Conservation (phyloP, 2,888 invertebrate species). For the Cheilosia vernalis region DNA sequence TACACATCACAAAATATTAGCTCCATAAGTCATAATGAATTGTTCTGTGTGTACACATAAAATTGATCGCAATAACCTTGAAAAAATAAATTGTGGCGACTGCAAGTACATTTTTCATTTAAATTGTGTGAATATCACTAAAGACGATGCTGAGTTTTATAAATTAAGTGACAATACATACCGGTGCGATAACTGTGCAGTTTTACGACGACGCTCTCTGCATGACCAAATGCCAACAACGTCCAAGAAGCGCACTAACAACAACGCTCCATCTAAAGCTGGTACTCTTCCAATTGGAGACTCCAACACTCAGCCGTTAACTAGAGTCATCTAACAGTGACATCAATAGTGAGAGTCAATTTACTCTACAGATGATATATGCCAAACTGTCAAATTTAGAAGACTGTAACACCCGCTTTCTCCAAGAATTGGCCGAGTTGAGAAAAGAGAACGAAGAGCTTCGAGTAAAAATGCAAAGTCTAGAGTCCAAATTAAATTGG, state of each 20-base stretch:
- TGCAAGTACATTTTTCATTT: slow-evolving; percentile 22
- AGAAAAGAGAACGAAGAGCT: slow-evolving; percentile 25
- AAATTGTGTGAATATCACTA: background rate
- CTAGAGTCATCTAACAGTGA: too few species aligned
- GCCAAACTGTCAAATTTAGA: slow-evolving; percentile 5
- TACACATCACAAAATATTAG: slow-evolving; percentile 12
- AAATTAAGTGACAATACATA: too few species aligned
- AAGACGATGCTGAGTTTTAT: too few species aligned
- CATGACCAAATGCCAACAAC: background rate
- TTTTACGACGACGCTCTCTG: background rate
- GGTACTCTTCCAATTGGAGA: too few species aligned
- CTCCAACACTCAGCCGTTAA: too few species aligned
- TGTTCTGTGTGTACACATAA: slow-evolving; percentile 4
- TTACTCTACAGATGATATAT: slow-evolving; percentile 1
- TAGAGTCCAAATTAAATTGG: slow-evolving; percentile 15
- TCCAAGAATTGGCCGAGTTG: background rate
- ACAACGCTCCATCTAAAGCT: too few species aligned
- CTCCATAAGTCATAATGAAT: background rate
- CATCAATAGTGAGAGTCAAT: background rate
- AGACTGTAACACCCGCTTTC: slow-evolving; percentile 7
- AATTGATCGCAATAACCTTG: slow-evolving; percentile 15
- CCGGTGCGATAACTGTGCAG: background rate
- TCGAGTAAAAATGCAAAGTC: background rate
- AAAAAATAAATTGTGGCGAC: slow-evolving; percentile 16
- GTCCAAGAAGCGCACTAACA: background rate